These are phyloP conservation scores for Aix galericulata DNA, from an alignment of 2,113 vertebrate species.

Conservation along the genomic window DNA sequence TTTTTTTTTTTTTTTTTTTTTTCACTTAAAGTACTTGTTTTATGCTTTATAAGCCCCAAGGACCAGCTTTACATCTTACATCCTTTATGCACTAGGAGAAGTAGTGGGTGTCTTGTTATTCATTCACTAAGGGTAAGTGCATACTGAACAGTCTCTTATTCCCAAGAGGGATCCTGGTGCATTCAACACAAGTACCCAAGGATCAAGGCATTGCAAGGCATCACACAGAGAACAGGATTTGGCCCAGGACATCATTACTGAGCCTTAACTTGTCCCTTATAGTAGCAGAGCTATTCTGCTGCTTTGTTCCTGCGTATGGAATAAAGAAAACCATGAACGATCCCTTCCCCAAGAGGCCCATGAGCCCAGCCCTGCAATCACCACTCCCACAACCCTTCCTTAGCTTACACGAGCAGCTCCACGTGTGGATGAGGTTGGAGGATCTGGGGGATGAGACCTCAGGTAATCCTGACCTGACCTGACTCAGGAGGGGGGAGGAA, in stretches of 20 bases:
- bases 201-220: accelerated
- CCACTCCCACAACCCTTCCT: not conserved
- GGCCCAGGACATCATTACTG: not conserved
- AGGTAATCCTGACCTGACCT: conserved; percentile 53
- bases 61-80: not conserved
- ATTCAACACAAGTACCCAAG: accelerated
- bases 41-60: not conserved
- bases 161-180: not conserved
- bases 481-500: not conserved
- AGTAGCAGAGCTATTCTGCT: not conserved
- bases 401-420: not conserved
- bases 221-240: not conserved
- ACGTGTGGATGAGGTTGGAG: not conserved
- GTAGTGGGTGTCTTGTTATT: not conserved
- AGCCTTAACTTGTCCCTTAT: not conserved
- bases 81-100: accelerated
- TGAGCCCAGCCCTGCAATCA: not conserved
- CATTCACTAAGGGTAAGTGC: not conserved
- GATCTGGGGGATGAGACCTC: conserved; percentile 3
- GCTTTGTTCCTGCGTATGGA: not conserved
- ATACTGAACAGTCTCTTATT: accelerated
- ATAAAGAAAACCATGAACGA: not conserved
- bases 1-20: not conserved
- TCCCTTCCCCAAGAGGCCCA: not conserved
- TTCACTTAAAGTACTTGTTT: not conserved